phyloP scores from a whole-genome alignment of 2,888 invertebrate species.

The Drosophila mulleri region DNA sequence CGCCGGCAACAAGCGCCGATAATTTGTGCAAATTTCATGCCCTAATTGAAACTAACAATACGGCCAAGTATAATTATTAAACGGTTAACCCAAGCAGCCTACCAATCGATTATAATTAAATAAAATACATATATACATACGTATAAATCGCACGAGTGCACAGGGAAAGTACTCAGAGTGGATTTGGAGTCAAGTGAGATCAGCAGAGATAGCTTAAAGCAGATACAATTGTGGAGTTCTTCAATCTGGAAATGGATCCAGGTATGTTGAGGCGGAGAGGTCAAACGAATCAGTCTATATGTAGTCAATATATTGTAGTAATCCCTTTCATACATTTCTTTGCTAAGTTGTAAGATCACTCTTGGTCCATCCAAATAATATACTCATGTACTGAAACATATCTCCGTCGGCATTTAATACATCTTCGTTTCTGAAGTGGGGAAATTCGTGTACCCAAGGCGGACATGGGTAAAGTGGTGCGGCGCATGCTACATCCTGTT shows the following conservation, averaged over 20 bases:
- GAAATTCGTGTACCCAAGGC: slow-evolving; percentile 24
- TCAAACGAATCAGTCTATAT: background rate
- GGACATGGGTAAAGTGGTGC: slow-evolving; percentile 15
- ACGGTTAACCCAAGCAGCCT: slow-evolving; percentile 44
- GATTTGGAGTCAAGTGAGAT: slow-evolving; percentile 21
- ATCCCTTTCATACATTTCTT: background rate
- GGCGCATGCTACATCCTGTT: slow-evolving; percentile 37
- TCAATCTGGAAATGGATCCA: slow-evolving; percentile 72
- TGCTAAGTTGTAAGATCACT: background rate
- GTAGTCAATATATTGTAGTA: no score
- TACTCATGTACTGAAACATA: background rate
- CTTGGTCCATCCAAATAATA: no score
- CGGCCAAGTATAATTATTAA: slow-evolving; percentile 71
- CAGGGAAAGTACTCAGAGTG: slow-evolving; percentile 50
- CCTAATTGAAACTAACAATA: slow-evolving; percentile 78
- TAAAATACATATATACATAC: slow-evolving; percentile 6
- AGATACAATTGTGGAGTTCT: slow-evolving; percentile 69
- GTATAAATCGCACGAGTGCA: slow-evolving; percentile 3
- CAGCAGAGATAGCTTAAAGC: slow-evolving; percentile 34
- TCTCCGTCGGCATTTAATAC: slow-evolving; percentile 42
- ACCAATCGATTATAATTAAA: slow-evolving; percentile 39
- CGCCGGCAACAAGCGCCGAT: slow-evolving; percentile 52
- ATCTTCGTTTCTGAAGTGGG: slow-evolving; percentile 45
- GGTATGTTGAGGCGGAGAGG: slow-evolving; percentile 40
- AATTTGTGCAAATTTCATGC: slow-evolving; percentile 78